A percentile compares a stretch with the other conserved stretches of the same genome.
Conservation (phyloP, 2,113 vertebrate genomes). For the Myotis brandtii region DNA sequence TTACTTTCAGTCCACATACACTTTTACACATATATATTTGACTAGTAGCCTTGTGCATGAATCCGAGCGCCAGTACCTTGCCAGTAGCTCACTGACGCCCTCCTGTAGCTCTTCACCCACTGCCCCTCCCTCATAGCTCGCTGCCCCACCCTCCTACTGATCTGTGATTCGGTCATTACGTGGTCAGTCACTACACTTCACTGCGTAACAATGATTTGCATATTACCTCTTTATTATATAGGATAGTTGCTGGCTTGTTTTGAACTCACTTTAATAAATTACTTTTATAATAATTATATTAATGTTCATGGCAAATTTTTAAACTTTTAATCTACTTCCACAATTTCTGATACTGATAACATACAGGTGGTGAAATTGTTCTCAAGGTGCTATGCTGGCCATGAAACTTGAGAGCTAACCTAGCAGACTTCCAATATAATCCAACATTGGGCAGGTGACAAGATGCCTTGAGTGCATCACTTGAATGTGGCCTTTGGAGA, state of each 20-base stretch:
- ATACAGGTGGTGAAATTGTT: background rate
- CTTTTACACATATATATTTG: background rate
- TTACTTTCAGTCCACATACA: background rate
- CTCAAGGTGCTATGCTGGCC: background rate
- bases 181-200: no score
- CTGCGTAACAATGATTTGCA: no score
- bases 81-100: no score
- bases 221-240: no score
- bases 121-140: no score
- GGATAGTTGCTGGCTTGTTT: background rate
- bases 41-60: no score
- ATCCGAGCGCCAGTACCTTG: no score
- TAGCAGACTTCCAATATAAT: background rate
- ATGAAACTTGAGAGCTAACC: rapidly evolving
- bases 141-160: no score
- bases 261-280: background rate
- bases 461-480: background rate
- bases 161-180: no score
- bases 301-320: background rate
- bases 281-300: background rate
- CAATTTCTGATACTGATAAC: background rate
- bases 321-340: slow-evolving; percentile 11
- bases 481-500: slow-evolving; percentile 34
- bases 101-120: no score
- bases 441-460: background rate